phyloP scores from a whole-genome alignment of 2,888 invertebrate species.

The Stramonita haemastoma region DNA sequence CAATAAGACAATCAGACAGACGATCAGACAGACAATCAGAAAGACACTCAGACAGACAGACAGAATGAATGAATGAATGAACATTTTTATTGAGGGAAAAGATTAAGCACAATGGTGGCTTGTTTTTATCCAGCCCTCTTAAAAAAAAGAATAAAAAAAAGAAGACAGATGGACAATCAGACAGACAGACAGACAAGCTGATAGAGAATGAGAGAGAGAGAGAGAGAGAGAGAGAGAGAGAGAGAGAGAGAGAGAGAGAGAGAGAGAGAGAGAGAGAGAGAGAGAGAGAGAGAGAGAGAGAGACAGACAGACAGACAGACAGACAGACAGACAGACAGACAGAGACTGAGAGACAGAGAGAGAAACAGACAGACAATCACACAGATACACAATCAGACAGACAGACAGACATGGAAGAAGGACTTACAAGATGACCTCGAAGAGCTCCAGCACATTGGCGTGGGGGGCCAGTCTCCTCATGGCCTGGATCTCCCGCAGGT shows the following conservation, averaged over 20 bases:
- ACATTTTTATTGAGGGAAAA: too few relatives aligned
- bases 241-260: too few relatives aligned
- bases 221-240: too few relatives aligned
- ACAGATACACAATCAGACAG: neutral
- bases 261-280: neutral
- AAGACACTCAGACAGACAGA: too few relatives aligned
- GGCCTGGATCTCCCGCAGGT: conserved; percentile 82
- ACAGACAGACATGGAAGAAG: neutral
- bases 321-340: neutral
- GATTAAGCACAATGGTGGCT: too few relatives aligned
- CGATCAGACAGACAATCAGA: too few relatives aligned
- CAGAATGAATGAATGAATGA: too few relatives aligned
- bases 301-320: neutral
- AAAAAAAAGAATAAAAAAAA: too few relatives aligned
- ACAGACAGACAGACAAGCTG: neutral
- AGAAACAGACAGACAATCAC: neutral
- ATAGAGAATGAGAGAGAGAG: neutral
- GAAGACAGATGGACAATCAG: too few relatives aligned
- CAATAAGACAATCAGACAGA: too few relatives aligned
- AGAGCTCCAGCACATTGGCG: conserved; percentile 82
- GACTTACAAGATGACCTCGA: conserved; percentile 84
- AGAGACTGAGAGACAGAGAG: neutral
- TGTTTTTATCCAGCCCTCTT: too few relatives aligned
- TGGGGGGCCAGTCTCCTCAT: conserved; percentile 82
- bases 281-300: neutral